Evolutionary conservation across 2,888 invertebrate species (phyloP), one percentile per base, ranked within the genome.

Genomic region (Phortica okadai): DNA sequence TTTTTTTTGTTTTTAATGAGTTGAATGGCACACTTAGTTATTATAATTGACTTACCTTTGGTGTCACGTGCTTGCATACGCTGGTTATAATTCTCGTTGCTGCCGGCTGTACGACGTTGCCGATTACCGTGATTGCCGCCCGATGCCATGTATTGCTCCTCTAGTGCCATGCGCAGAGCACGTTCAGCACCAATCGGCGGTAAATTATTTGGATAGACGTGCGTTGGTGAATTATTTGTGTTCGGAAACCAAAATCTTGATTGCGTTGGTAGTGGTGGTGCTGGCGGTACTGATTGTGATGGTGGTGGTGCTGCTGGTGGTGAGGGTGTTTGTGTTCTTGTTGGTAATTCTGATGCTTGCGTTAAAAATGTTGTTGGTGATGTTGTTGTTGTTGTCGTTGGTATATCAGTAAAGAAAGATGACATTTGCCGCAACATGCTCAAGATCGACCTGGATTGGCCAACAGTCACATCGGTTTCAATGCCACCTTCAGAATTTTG

Each of bases 121-220:
- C 54, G 5, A 11, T 54, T n/a, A 6, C n/a, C 54, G 2, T 11
- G 54, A 21, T 21, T 21, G 21, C 21, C 21, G n/a, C 11, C n/a
- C 54, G 54, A 14, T 3, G 11, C 6, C 54, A 14, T 54, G 54
- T 14, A 11, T 21, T 69, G 50, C 14, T 45, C 10, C 10, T 10
- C 16, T 50, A 50, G 1, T 16, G 69, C 50, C 44, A 44, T 8
- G 25, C 69, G 69, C 16, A 44, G 16, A 2, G 69, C 69, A 8
- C 69, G 69, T 41, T 69, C 69, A 41, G 45, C 21, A 11, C 69
- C 69, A 69, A 69, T 69, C n/a, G 69, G 69, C 21, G 25, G 66
- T 33, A 25, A 64, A 14, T 8, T 14, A 33, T 1, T 42, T 16
- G 6, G 45, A 10, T 45, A 8, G 16, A 16, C 10, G 21, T 6